A percentile compares a stretch with the other conserved stretches of the same genome.
phyloP scores from a whole-genome alignment of 2,113 vertebrate genomes.

The Lycaon pictus region DNA sequence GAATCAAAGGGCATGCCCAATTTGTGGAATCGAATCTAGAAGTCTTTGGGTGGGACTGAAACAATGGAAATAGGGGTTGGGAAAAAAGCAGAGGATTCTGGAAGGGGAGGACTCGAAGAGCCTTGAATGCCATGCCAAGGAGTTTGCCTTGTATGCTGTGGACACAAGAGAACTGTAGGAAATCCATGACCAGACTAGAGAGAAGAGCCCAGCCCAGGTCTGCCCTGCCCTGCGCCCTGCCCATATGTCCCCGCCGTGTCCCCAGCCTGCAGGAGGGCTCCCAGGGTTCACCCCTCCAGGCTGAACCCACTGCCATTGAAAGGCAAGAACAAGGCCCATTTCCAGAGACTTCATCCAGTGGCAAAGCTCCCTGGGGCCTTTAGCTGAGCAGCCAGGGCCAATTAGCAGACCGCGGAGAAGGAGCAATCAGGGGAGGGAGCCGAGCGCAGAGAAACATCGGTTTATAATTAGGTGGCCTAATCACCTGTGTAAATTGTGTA shows the following conservation, averaged over 20 bases:
- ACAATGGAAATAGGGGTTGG: neutral
- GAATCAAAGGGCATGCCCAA: neutral
- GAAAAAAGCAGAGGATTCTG: neutral
- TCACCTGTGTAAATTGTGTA: constrained; percentile 81
- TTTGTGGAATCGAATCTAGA: neutral
- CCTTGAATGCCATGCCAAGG: neutral
- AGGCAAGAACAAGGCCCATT: neutral
- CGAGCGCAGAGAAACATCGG: constrained; percentile 5
- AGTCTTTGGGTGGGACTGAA: neutral
- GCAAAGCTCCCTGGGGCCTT: neutral
- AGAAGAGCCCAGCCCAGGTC: neutral
- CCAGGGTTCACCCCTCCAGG: neutral
- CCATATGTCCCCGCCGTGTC: neutral
- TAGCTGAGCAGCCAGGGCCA: neutral
- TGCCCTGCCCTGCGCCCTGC: neutral
- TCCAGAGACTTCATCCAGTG: neutral
- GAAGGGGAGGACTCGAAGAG: neutral
- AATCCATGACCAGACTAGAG: neutral
- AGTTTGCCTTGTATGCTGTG: neutral
- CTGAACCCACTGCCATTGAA: neutral
- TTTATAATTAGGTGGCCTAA: constrained; percentile 78
- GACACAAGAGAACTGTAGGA: neutral
- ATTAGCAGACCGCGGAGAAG: constrained; percentile 13
- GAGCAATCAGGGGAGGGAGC: constrained; percentile 41
- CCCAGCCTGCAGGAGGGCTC: neutral